Evolutionary conservation across 1,140 invertebrate species (phyloP).

Genomic region (Drosophila obscura): DNA sequence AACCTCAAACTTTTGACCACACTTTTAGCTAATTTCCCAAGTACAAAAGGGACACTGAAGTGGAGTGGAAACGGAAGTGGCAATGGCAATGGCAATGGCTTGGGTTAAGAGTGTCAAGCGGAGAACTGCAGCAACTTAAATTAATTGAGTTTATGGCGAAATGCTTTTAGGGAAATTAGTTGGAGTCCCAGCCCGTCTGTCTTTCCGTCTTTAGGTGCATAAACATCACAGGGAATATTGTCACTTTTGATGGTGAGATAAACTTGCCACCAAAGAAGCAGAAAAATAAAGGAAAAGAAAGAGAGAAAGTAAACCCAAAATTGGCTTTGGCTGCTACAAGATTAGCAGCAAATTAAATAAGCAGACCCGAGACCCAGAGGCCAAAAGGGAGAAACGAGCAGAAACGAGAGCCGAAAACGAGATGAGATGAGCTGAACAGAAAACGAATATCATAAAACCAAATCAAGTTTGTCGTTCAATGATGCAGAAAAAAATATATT

Average conservation of each 20-base stretch:
- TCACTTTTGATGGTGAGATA: slow-evolving; percentile 74
- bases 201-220: slow-evolving; percentile 6
- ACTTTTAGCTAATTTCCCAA: slow-evolving; percentile 64
- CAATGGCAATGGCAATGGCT: slow-evolving; percentile 8
- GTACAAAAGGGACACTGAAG: slow-evolving; percentile 25
- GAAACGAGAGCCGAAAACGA: slow-evolving; percentile 13
- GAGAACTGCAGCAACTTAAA: slow-evolving; percentile 75
- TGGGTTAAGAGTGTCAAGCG: slow-evolving; percentile 55
- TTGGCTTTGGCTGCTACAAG: slow-evolving; percentile 67
- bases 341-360: slow-evolving; percentile 82
- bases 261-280: slow-evolving; percentile 22
- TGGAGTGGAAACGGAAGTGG: neutral
- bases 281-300: slow-evolving; percentile 3
- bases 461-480: slow-evolving; percentile 82
- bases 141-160: slow-evolving; percentile 81
- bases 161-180: slow-evolving; percentile 81
- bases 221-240: slow-evolving; percentile 69
- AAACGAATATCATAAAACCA: slow-evolving; percentile 80
- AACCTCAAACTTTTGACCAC: slow-evolving; percentile 61
- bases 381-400: slow-evolving; percentile 32
- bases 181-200: slow-evolving; percentile 37
- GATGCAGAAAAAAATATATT: slow-evolving; percentile 79
- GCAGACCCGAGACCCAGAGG: slow-evolving; percentile 48
- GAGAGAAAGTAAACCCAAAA: slow-evolving; percentile 39
- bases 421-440: slow-evolving; percentile 61